Evolutionary conservation across 2,113 vertebrate genomes (phyloP).

Genomic region (Ardeotis arabs): DNA sequence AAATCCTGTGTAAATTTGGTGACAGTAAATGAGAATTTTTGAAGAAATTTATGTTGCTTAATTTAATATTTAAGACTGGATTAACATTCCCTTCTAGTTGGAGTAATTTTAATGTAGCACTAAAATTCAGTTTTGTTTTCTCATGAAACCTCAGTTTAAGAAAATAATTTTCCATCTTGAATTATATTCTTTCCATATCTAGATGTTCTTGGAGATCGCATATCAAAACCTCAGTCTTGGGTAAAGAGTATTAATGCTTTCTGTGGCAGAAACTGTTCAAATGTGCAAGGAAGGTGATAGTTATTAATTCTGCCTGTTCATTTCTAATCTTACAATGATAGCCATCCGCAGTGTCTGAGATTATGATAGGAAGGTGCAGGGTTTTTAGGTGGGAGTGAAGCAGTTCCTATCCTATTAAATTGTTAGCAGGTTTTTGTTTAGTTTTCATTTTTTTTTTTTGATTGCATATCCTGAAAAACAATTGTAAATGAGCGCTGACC

Average conservation of each 20-base stretch:
- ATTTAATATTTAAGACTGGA: background rate
- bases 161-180: background rate
- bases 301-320: background rate
- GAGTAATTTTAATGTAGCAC: background rate
- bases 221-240: background rate
- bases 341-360: background rate
- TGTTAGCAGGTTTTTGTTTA: background rate
- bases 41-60: background rate
- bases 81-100: background rate
- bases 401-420: background rate
- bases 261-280: background rate
- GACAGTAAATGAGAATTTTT: background rate
- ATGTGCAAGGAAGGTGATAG: background rate
- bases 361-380: background rate
- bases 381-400: background rate
- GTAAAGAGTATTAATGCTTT: background rate
- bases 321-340: background rate
- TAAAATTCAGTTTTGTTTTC: background rate
- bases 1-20: background rate
- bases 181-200: background rate
- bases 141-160: background rate
- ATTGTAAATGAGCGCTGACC: background rate
- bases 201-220: background rate
- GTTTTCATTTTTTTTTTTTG: background rate
- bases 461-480: background rate